Conservation (phyloP, 1,140 invertebrate genomes). For the Ptiloglossa arizonensis region DNA sequence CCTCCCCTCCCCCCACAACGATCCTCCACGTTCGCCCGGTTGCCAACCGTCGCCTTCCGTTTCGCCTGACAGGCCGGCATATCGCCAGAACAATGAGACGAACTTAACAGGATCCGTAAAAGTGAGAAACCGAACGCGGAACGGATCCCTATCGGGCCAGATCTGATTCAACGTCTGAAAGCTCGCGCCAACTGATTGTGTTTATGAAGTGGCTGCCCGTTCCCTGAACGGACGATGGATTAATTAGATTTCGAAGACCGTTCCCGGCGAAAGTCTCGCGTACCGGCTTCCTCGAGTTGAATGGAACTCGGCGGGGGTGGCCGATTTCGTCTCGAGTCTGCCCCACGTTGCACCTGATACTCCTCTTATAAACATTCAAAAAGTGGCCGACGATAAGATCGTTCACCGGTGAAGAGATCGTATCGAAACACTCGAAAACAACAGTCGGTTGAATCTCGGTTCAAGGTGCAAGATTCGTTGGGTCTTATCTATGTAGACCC, state of each 20-base stretch:
- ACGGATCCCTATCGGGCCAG: constrained; percentile 39
- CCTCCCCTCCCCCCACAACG: neutral
- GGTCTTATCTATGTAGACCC: no score
- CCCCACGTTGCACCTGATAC: no score
- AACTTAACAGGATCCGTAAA: constrained; percentile 46
- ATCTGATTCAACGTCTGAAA: constrained; percentile 33
- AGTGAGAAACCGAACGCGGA: constrained; percentile 27
- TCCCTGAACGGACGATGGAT: constrained; percentile 18
- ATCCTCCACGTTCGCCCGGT: neutral
- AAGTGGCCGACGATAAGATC: no score
- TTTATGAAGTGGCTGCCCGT: constrained; percentile 37
- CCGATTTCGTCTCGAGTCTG: no score
- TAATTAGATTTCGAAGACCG: constrained; percentile 43
- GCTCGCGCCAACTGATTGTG: constrained; percentile 18
- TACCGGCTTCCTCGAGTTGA: constrained; percentile 2
- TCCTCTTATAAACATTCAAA: no score
- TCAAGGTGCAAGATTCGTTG: no score
- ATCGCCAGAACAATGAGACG: constrained; percentile 63
- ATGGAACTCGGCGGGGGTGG: constrained; percentile 15
- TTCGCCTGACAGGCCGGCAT: constrained; percentile 48
- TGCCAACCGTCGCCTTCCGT: constrained; percentile 37
- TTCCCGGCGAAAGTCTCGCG: constrained; percentile 35
- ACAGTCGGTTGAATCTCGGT: no score
- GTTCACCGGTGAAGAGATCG: no score
- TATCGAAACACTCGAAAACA: no score